Evolutionary conservation across 1,140 invertebrate species (phyloP).

Genomic region (Drosophila asahinai): DNA sequence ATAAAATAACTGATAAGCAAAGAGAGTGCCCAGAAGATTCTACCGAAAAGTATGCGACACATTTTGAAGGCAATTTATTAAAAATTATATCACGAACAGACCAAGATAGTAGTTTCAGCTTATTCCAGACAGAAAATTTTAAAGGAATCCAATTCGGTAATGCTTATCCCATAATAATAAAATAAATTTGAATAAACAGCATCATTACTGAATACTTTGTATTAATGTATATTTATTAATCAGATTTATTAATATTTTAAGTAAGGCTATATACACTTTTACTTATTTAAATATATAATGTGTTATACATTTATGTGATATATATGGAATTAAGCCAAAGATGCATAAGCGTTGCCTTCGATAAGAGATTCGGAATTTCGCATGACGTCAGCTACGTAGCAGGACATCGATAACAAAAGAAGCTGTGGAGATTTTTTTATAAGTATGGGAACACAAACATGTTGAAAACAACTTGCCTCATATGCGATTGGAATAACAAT

Average conservation of each 20-base stretch:
- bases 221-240: no score
- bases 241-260: no score
- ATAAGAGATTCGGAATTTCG: background rate
- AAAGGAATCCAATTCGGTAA: no score
- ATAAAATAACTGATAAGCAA: background rate
- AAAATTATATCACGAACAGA: no score
- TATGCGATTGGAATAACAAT: slow-evolving; percentile 8
- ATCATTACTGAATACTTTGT: no score
- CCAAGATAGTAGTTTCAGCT: no score
- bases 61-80: no score
- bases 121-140: no score
- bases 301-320: background rate
- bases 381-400: slow-evolving; percentile 8
- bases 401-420: background rate
- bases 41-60: slow-evolving; percentile 4
- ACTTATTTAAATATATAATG: background rate
- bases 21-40: background rate
- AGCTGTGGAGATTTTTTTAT: background rate
- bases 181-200: no score
- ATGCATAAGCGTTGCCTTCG: background rate
- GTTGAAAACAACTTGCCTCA: background rate
- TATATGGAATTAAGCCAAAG: background rate
- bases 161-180: no score
- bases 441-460: background rate
- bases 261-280: background rate